These are phyloP conservation scores for Leptinotarsa undecemlineata DNA, from an alignment of 1,140 invertebrate species.

Conservation along the genomic window DNA sequence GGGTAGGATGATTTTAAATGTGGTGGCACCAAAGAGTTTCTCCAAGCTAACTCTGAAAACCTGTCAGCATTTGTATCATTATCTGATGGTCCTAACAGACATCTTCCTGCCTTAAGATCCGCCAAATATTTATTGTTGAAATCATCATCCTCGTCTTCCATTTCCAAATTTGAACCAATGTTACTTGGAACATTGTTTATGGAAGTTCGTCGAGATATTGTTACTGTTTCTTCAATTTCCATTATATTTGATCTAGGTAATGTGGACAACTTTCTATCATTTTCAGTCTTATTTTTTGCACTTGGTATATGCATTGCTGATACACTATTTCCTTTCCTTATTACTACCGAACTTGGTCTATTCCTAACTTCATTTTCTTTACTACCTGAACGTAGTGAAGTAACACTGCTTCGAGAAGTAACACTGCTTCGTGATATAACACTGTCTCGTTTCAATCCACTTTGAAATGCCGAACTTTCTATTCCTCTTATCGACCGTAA, in stretches of 20 bases:
- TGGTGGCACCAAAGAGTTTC: slow-evolving; percentile 85
- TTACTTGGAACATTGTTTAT: slow-evolving; percentile 35
- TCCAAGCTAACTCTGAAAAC: slow-evolving; percentile 73
- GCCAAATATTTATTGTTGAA: slow-evolving; percentile 76
- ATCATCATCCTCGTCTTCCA: slow-evolving; percentile 83
- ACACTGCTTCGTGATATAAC: slow-evolving; percentile 9
- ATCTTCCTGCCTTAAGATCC: slow-evolving; percentile 63
- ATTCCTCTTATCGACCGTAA: slow-evolving; percentile 17
- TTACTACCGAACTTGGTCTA: neutral
- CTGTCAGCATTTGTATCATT: slow-evolving; percentile 54
- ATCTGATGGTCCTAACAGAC: slow-evolving; percentile 39
- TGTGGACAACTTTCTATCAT: slow-evolving; percentile 24
- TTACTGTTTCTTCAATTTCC: slow-evolving; percentile 35
- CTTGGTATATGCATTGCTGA: neutral
- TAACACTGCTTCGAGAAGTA: slow-evolving; percentile 5
- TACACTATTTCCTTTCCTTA: slow-evolving; percentile 25
- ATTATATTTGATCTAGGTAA: slow-evolving; percentile 28
- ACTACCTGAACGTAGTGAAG: neutral
- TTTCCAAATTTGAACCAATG: slow-evolving; percentile 63
- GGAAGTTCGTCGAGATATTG: slow-evolving; percentile 38
- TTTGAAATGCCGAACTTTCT: slow-evolving; percentile 10
- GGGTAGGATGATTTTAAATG: slow-evolving; percentile 90
- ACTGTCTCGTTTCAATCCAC: slow-evolving; percentile 17
- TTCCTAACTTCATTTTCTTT: slow-evolving; percentile 6
- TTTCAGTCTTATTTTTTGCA: neutral